phyloP scores from a whole-genome alignment of 2,888 invertebrate genomes.

The Amorpha juglandis region DNA sequence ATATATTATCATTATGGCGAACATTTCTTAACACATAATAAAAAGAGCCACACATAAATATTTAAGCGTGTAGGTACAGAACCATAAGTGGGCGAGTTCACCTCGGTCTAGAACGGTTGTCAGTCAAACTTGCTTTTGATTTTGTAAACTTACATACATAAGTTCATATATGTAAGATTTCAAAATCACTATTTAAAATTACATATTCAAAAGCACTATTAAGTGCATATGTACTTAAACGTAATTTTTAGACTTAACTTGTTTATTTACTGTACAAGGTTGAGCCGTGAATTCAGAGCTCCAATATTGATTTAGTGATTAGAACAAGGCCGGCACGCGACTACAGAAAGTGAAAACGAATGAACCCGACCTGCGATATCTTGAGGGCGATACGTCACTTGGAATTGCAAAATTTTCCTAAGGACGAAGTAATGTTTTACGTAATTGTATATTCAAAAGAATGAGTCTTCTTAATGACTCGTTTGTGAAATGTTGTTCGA shows the following conservation, averaged over 20 bases:
- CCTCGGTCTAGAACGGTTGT: no score
- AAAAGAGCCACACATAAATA: no score
- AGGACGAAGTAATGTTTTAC: not conserved
- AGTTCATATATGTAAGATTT: not conserved
- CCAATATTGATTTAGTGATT: conserved; percentile 59
- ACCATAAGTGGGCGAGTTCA: no score
- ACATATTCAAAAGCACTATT: no score
- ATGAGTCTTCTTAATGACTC: not conserved
- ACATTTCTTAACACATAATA: no score
- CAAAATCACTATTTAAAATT: no score
- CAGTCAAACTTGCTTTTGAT: no score
- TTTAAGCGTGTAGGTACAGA: no score
- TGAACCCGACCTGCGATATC: conserved; percentile 6
- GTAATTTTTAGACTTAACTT: not conserved
- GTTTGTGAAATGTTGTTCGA: not conserved
- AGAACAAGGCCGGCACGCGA: conserved; percentile 49
- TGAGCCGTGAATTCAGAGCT: conserved; percentile 33
- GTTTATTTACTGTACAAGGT: conserved; percentile 35
- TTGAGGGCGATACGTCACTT: conserved; percentile 13
- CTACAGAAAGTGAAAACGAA: conserved; percentile 45
- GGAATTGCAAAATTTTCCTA: conserved; percentile 10
- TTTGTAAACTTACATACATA: not conserved
- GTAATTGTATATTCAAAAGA: not conserved
- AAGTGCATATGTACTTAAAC: not conserved
- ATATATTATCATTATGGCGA: no score